These are phyloP conservation scores for Casuarius casuarius DNA, from an alignment of 2,113 vertebrate genomes.

Conservation along the genomic window DNA sequence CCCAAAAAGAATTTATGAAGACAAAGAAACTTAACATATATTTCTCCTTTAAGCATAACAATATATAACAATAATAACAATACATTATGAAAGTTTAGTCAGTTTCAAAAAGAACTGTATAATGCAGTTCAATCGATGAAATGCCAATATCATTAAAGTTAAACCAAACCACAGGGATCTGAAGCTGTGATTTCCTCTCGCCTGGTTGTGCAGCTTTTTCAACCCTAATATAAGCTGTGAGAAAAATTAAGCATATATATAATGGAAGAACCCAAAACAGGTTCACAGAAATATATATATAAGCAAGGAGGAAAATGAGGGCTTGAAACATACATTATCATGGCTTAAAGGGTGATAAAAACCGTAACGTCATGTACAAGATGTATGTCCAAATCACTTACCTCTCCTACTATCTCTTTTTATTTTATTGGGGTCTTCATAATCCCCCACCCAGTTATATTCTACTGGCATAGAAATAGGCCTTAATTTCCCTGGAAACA, in stretches of 20 bases:
- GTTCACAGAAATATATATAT: background rate
- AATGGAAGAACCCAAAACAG: background rate
- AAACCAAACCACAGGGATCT: background rate
- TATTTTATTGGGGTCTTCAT: conserved; percentile 95
- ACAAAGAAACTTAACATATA: background rate
- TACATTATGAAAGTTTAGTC: background rate
- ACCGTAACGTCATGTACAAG: background rate
- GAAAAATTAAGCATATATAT: background rate
- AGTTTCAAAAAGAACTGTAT: background rate
- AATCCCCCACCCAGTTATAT: conserved; percentile 98
- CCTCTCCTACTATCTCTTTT: conserved; percentile 98
- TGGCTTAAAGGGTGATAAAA: background rate
- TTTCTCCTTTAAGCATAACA: background rate
- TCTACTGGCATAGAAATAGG: conserved; percentile 99
- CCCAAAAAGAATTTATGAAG: background rate
- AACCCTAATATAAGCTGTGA: background rate
- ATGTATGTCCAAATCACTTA: conserved; percentile 79
- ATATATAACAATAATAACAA: background rate
- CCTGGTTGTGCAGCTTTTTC: background rate
- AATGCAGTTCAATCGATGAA: background rate
- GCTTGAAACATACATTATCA: background rate
- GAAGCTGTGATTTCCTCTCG: background rate
- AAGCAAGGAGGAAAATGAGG: background rate
- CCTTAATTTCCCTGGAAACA: conserved; percentile 90
- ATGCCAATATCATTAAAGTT: background rate